Evolutionary conservation across 2,113 vertebrate species (phyloP).

Genomic region (Cairina moschata): DNA sequence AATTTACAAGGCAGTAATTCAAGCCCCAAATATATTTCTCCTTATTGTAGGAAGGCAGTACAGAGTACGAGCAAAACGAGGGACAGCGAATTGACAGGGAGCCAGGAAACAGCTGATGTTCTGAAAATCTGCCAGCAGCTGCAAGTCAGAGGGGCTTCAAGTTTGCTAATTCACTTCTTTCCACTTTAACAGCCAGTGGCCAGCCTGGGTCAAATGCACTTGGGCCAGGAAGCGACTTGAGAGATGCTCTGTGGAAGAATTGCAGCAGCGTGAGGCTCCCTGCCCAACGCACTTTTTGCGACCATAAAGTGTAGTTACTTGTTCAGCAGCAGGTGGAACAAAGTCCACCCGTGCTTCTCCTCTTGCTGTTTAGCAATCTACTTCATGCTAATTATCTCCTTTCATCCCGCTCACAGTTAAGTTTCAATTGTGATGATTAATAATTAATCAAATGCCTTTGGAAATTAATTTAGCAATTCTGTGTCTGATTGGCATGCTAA

Average conservation of each 20-base stretch:
- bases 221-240: not conserved
- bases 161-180: not conserved
- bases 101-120: constrained; percentile 1
- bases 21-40: constrained; percentile 10
- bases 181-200: not conserved
- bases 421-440: constrained; percentile 3
- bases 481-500: not conserved
- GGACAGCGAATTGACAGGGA: not conserved
- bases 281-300: too few species aligned
- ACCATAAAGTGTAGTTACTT: not conserved
- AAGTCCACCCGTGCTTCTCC: not conserved
- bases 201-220: not conserved
- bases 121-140: not conserved
- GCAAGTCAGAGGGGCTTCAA: not conserved
- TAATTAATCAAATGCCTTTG: constrained; percentile 54
- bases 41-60: not conserved
- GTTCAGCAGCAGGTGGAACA: not conserved
- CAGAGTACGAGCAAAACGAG: not conserved
- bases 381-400: not conserved
- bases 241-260: rapidly evolving
- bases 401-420: not conserved
- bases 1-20: constrained; percentile 61
- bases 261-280: not conserved
- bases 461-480: constrained; percentile 53
- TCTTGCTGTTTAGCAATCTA: not conserved